Conservation (phyloP, 2,797 vertebrate genomes). For the Enteromius afrohamiltoni region DNA sequence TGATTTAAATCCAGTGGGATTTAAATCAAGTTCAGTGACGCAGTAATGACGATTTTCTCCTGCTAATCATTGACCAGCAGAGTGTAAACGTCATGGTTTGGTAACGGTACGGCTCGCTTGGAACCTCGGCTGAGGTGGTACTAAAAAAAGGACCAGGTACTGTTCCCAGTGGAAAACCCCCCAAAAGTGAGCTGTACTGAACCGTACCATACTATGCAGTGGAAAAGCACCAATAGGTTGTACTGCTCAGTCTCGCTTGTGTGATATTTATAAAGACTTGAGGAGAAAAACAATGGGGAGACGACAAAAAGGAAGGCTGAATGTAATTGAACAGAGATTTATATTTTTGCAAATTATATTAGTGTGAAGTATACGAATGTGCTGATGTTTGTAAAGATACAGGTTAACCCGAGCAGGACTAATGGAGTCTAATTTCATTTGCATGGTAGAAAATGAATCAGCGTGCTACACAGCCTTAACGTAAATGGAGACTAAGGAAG, state of each 20-base stretch:
- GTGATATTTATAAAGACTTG: background rate
- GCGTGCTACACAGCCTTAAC: background rate
- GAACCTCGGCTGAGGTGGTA: too few species aligned
- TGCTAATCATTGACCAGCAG: too few species aligned
- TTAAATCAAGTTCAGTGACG: too few species aligned
- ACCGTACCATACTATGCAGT: too few species aligned
- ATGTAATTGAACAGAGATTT: slow-evolving; percentile 27
- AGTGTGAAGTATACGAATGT: background rate
- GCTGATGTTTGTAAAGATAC: slow-evolving; percentile 10
- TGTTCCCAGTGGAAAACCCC: too few species aligned
- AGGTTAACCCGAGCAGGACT: slow-evolving; percentile 26
- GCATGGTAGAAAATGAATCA: slow-evolving; percentile 9
- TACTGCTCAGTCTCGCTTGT: background rate
- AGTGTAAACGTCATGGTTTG: too few species aligned
- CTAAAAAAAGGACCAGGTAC: too few species aligned
- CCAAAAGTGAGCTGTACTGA: too few species aligned
- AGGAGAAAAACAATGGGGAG: background rate
- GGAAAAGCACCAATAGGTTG: background rate
- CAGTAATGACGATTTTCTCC: too few species aligned
- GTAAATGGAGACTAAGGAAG: background rate
- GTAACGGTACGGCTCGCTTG: too few species aligned
- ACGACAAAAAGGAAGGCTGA: background rate
- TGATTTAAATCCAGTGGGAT: too few species aligned
- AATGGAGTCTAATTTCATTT: slow-evolving; percentile 18
- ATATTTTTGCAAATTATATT: slow-evolving; percentile 1